Evolutionary conservation across 2,888 invertebrate species (phyloP).

Genomic region (Subacronicta megacephala): DNA sequence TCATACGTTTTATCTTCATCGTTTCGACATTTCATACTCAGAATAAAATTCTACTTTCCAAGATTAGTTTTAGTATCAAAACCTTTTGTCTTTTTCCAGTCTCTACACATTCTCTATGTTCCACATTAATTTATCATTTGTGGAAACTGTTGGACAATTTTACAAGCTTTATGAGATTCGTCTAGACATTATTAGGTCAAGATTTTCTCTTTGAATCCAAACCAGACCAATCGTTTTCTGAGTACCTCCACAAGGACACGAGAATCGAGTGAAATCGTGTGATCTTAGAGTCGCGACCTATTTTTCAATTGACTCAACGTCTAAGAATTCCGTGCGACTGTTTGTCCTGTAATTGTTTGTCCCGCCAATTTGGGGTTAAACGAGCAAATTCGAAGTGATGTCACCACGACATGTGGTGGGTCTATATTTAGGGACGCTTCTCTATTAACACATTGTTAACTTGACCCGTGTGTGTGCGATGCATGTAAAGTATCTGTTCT

Average conservation of each 20-base stretch:
- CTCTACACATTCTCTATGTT: constrained; percentile 3
- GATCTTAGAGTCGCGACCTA: constrained; percentile 38
- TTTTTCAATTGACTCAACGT: constrained; percentile 60
- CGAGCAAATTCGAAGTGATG: constrained; percentile 55
- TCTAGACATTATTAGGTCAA: constrained; percentile 23
- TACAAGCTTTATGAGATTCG: constrained; percentile 5
- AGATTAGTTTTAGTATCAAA: constrained; percentile 2
- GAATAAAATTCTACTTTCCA: constrained; percentile 1
- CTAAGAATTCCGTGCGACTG: constrained; percentile 60
- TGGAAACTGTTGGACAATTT: constrained; percentile 1
- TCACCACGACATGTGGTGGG: constrained; percentile 51
- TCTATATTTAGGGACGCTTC: constrained; percentile 40
- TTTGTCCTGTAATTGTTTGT: constrained; percentile 60
- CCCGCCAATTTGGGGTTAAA: constrained; percentile 62
- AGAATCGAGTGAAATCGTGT: constrained; percentile 5
- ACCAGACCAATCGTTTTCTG: constrained; percentile 7
- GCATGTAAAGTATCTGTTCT: not conserved
- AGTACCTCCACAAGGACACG: constrained; percentile 7
- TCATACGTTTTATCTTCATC: constrained; percentile 8
- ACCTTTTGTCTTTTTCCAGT: too few species aligned
- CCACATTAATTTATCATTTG: constrained; percentile 5
- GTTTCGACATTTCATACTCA: too few species aligned
- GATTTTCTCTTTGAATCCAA: constrained; percentile 12
- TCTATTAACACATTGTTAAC: constrained; percentile 26
- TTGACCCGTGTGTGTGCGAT: constrained; percentile 4